Evolutionary conservation across 2,113 vertebrate genomes (phyloP).

Genomic region (Chaetodon trifascialis): DNA sequence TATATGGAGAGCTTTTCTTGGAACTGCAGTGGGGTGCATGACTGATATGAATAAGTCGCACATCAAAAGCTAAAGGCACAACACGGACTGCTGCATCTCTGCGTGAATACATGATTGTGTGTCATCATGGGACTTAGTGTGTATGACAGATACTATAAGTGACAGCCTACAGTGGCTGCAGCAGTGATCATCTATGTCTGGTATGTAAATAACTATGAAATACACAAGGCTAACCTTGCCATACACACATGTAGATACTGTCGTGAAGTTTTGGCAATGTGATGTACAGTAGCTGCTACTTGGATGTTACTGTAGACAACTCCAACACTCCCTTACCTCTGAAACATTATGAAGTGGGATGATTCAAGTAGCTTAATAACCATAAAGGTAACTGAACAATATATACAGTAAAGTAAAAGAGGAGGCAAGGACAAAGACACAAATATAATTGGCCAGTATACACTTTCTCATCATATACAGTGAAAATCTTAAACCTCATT

Average conservation of each 20-base stretch:
- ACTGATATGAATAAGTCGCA: constrained; percentile 48
- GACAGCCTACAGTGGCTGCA: constrained; percentile 37
- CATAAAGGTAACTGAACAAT: background rate
- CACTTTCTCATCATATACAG: background rate
- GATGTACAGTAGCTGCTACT: background rate
- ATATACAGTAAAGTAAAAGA: too few relatives aligned
- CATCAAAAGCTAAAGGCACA: constrained; percentile 47
- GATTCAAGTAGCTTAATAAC: background rate
- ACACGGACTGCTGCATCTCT: constrained; percentile 4
- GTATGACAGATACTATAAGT: constrained; percentile 36
- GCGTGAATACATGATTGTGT: constrained; percentile 24
- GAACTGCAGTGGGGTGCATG: constrained; percentile 24
- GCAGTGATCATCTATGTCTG: constrained; percentile 52
- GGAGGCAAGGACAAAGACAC: too few relatives aligned
- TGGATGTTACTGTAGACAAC: background rate
- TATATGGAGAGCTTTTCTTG: constrained; percentile 47
- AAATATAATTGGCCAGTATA: too few relatives aligned
- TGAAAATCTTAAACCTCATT: background rate
- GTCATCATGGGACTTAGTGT: constrained; percentile 43
- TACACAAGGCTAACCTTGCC: constrained; percentile 4
- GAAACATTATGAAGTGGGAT: constrained; percentile 1
- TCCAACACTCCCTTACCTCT: background rate
- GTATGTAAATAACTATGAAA: constrained; percentile 57
- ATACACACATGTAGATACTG: background rate
- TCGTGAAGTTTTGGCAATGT: background rate